Base-by-base conservation (phyloP, 2,113 vertebrate species). In the Isichthys henryi region DNA sequence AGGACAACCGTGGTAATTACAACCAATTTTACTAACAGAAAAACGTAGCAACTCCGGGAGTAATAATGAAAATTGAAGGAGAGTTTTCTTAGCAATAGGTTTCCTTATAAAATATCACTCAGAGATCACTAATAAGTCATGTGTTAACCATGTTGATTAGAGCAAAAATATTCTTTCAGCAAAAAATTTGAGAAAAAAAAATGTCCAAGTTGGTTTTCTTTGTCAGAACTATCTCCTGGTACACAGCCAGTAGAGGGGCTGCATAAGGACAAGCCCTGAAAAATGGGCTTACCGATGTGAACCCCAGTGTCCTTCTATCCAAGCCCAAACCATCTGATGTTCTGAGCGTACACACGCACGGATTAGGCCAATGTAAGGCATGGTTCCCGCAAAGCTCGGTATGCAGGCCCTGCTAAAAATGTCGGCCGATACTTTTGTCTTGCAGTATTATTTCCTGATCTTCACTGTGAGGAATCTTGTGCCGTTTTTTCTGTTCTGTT, bases 371-470 rank as follows among this genome's bases (percentile, higher is more conserved):
- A 52, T 27, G 70, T 3, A 17, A 23, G 17, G 3, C 8, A 9
- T n/a, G 31, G 23, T 45, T 83, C 49, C 48, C 19, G 31, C 74
- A 6, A 50, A 80, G 66, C 46, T 8, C 70, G 35, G 53, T 53
- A 19, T 21, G 35, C 17, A 5, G n/a, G 74, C 6, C 39, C 58
- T 27, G 39, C 89, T 74, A 89, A 53, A 90, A 92, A 80, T 86
- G 9, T 5, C 17, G 0, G 31, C 80, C 82, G 62, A 83, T 89
- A 89, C 48, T 90, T 90, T 89, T 84, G 88, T 89, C 90, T 83
- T 88, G 90, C 90, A 89, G 86, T 92, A 88, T 90, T 89, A 87
- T 90, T 87, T 91, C 91, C 88, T 89, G 90, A 93, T 93, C 87
- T 90, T 91, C 88, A 90, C 17, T 70, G 66, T 87, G 66, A 52